Conservation (phyloP, 1,140 invertebrate genomes). For the Cepaea nemoralis region DNA sequence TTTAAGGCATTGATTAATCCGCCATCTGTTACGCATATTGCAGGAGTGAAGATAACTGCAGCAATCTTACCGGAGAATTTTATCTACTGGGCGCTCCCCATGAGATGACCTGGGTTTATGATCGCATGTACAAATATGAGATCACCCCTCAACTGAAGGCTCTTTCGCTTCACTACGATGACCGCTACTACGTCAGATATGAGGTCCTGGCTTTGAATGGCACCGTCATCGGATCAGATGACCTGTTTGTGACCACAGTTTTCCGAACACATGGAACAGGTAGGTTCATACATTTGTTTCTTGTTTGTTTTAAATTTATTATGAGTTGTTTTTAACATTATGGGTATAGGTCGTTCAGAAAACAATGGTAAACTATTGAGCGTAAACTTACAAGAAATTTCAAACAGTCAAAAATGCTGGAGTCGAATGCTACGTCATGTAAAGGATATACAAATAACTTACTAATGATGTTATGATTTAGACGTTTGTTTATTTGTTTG, state of each 20-base stretch:
- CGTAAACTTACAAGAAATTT: too few species aligned
- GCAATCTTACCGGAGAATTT: constrained; percentile 44
- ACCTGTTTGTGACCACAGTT: constrained; percentile 33
- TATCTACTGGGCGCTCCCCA: constrained; percentile 47
- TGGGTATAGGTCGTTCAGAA: too few species aligned
- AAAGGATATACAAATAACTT: too few species aligned
- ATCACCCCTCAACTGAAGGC: constrained; percentile 42
- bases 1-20: too few species aligned
- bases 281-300: constrained; percentile 30
- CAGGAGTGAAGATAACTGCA: not conserved
- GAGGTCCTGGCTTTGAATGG: constrained; percentile 31
- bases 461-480: too few species aligned
- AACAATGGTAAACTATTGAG: too few species aligned
- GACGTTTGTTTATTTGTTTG: too few species aligned
- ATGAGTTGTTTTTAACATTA: too few species aligned
- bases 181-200: constrained; percentile 36
- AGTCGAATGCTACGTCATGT: too few species aligned
- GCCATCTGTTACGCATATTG: too few species aligned
- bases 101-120: constrained; percentile 48
- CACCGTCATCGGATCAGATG: not conserved
- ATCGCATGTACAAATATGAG: constrained; percentile 49
- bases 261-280: constrained; percentile 27
- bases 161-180: constrained; percentile 35
- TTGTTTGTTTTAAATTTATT: too few species aligned
- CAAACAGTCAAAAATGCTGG: too few species aligned